Conservation (phyloP, 1,140 invertebrate genomes). For the Cotesia vestalis region DNA sequence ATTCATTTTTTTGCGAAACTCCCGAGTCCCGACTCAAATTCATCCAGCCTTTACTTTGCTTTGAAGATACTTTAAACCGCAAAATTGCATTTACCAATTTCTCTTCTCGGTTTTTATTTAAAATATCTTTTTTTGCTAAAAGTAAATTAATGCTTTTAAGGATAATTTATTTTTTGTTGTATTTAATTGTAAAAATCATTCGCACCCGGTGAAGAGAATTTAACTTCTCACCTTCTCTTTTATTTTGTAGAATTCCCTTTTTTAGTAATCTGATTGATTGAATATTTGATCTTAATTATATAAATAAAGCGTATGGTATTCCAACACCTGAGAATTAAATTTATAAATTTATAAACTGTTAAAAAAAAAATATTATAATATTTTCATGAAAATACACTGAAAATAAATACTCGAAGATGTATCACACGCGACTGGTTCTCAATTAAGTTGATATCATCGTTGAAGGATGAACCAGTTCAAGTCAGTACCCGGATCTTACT, state of each 20-base stretch:
- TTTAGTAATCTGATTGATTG: constrained; percentile 5
- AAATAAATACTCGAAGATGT: constrained; percentile 1
- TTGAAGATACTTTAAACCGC: constrained; percentile 24
- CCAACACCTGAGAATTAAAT: neutral
- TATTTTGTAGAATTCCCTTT: neutral
- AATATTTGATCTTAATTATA: constrained; percentile 12
- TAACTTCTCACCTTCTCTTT: neutral
- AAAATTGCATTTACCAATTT: constrained; percentile 21
- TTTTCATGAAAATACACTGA: too few species aligned
- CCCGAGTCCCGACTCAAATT: neutral
- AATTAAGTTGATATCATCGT: constrained; percentile 38
- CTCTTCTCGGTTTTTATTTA: constrained; percentile 7
- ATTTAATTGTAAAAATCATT: neutral
- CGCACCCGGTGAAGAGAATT: neutral
- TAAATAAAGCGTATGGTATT: neutral
- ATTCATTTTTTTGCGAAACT: constrained; percentile 1
- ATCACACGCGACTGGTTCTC: constrained; percentile 33
- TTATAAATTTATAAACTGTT: neutral
- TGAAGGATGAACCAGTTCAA: constrained; percentile 25
- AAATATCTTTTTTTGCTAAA: neutral
- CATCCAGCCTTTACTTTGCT: constrained; percentile 9
- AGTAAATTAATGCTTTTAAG: neutral
- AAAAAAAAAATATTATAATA: neutral
- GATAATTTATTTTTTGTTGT: neutral
- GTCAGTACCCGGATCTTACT: constrained; percentile 23